These are phyloP conservation scores for Willowsia nigromaculata DNA, from an alignment of 2,888 invertebrate genomes.

Conservation along the genomic window DNA sequence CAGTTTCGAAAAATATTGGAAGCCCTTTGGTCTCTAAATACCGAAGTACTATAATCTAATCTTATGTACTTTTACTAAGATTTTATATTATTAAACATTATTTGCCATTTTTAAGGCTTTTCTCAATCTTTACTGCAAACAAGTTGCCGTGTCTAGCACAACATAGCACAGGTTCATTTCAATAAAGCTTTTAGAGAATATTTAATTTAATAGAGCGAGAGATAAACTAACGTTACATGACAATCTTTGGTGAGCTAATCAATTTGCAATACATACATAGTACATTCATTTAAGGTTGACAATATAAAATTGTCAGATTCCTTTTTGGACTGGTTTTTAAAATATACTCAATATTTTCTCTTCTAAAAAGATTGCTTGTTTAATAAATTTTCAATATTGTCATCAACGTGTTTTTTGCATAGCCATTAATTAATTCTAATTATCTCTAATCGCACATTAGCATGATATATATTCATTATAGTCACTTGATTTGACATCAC, in stretches of 20 bases:
- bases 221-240: too few relatives aligned
- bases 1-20: slow-evolving; percentile 23
- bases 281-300: background rate
- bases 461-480: slow-evolving; percentile 26
- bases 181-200: too few relatives aligned
- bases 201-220: too few relatives aligned
- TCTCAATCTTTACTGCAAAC: too few relatives aligned
- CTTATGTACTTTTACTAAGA: too few relatives aligned
- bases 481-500: slow-evolving; percentile 26
- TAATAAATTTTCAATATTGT: background rate
- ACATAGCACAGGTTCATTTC: background rate
- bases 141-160: background rate
- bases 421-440: background rate
- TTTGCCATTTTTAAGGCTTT: too few relatives aligned
- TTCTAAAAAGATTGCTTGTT: background rate
- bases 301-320: background rate
- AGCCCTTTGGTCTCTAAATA: background rate
- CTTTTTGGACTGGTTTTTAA: background rate
- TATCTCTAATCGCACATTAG: background rate
- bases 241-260: too few relatives aligned
- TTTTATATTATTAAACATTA: background rate
- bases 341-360: background rate
- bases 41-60: too few relatives aligned
- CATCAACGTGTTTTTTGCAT: background rate
- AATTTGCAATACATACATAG: background rate